Base-by-base conservation (phyloP, 2,797 vertebrate genomes). In the Manis crassicaudata region DNA sequence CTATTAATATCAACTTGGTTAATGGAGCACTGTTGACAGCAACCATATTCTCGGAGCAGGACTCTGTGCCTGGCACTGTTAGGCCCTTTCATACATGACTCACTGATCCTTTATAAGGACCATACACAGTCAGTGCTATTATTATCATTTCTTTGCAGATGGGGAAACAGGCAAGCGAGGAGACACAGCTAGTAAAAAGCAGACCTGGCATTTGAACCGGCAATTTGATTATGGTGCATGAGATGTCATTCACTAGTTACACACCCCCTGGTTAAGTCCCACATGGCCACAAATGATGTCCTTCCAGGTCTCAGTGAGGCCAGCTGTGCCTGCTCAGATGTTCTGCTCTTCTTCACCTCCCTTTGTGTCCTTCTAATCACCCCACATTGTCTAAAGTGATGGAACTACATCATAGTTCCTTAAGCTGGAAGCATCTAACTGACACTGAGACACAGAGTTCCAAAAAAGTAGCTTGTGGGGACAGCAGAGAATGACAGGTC, bases 401-500 rank as follows among this genome's bases (percentile, higher is more conserved):
- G 62, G 60, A 7, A 63, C 92, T 72, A n/a, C 73, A 29, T 56
- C 77, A 58, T 21, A 54, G 40, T 73, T 88, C 32, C 32, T 65
- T 82, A 92, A 92, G 63, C 23, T 75, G n/a, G 50, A 94, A 90
- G 29, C 60, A 86, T 68, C 82, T 90, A 81, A 65, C 65, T 54
- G 63, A 90, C 14, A 37, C 7, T 14, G 23, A 54, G 29, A 88
- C 35, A 40, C 6, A 32, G 37, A 52, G 37, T 56, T 27, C 65
- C 46, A 50, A 79, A 14, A 10, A 92, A 43, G 18, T 83, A 17
- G 40, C 20, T 79, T n/a, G 20, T 68, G 46, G 65, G 60, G 54
- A 92, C 56, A 81, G 18, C 60, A 54, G 6, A 68, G 58, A 73
- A 81, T 35, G n/a, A 46, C 25, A 23, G 23, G 12, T n/a, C 75